A percentile compares a stretch with the other conserved stretches of the same genome.
phyloP scores from a whole-genome alignment of 2,797 vertebrate genomes.

The Cercopithecus hamlyni region DNA sequence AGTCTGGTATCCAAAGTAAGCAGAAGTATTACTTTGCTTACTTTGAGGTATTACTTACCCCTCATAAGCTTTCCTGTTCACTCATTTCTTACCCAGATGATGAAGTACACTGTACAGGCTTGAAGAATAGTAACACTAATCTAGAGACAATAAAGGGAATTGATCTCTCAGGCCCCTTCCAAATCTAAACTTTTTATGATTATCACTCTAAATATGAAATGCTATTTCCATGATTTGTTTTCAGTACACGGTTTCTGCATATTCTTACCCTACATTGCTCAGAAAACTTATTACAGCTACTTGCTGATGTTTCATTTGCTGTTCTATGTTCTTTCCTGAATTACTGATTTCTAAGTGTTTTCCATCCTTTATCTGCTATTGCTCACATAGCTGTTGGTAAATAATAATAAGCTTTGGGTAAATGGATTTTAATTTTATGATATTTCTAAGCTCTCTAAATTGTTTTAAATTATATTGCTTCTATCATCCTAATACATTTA shows the following conservation, averaged over 20 bases:
- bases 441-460: constrained; percentile 63
- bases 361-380: constrained; percentile 33
- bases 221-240: constrained; percentile 11
- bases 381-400: constrained; percentile 38
- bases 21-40: not conserved
- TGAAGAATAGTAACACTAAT: not conserved
- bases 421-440: constrained; percentile 64
- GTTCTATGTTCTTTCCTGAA: constrained; percentile 30
- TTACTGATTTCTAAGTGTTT: constrained; percentile 44
- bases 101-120: not conserved
- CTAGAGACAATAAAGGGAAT: not conserved
- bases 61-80: not conserved
- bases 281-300: not conserved
- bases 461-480: constrained; percentile 62
- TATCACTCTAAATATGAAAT: constrained; percentile 18
- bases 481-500: constrained; percentile 54
- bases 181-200: constrained; percentile 21
- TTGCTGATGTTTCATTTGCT: not conserved
- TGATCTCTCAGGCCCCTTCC: constrained; percentile 10
- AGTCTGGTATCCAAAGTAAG: not conserved
- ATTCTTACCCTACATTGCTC: not conserved
- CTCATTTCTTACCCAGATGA: not conserved
- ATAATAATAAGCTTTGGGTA: constrained; percentile 55
- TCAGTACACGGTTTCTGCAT: not conserved
- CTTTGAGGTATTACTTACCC: too few species aligned